phyloP scores from a whole-genome alignment of 2,888 invertebrate species.

The Polydrusus cervinus region DNA sequence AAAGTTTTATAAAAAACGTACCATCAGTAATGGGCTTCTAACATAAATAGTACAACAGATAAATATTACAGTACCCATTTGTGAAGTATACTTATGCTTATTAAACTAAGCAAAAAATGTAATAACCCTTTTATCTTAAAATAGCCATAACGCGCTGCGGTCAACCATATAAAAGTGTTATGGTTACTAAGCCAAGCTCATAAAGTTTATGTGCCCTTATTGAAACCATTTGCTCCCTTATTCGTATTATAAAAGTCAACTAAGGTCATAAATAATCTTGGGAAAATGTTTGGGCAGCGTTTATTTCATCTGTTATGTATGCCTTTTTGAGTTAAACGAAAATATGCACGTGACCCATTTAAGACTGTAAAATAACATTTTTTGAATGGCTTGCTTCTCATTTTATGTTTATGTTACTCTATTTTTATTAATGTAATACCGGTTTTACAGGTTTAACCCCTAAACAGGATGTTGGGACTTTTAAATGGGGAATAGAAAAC shows the following conservation, averaged over 20 bases:
- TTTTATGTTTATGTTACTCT: no score
- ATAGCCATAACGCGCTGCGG: slow-evolving; percentile 24
- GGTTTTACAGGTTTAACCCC: no score
- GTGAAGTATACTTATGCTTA: no score
- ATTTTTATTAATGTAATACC: no score
- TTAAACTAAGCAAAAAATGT: no score
- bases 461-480: no score
- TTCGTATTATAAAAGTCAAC: slow-evolving; percentile 46
- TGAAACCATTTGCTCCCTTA: slow-evolving; percentile 44
- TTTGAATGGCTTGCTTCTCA: neutral
- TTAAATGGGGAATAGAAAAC: no score
- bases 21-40: no score
- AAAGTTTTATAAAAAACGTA: no score
- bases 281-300: slow-evolving; percentile 21
- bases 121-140: slow-evolving; percentile 1
- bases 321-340: slow-evolving; percentile 14
- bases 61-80: no score
- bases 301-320: slow-evolving; percentile 23
- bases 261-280: slow-evolving; percentile 30
- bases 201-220: slow-evolving; percentile 39
- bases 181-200: slow-evolving; percentile 20
- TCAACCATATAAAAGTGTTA: slow-evolving; percentile 38
- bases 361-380: slow-evolving; percentile 1
- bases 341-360: slow-evolving; percentile 6
- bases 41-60: no score